phyloP scores from a whole-genome alignment of 2,888 invertebrate genomes.

The Dyspetes luteomarginatus region DNA sequence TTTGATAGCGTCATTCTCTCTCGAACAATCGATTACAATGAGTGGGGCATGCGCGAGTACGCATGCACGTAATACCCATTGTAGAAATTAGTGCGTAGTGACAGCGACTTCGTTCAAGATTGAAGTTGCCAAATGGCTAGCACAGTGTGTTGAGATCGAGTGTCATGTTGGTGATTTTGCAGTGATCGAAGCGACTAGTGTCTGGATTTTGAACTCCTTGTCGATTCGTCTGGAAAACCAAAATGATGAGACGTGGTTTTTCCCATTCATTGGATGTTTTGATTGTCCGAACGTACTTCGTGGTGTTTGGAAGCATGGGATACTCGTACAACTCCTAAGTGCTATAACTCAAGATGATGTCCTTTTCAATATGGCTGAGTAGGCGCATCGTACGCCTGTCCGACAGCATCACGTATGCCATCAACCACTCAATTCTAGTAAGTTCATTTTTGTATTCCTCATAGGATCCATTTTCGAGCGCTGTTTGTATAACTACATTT shows the following conservation, averaged over 20 bases:
- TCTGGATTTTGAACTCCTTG: slow-evolving; percentile 72
- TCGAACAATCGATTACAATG: slow-evolving; percentile 5
- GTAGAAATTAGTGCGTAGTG: too few species aligned
- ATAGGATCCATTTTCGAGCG: slow-evolving; percentile 60
- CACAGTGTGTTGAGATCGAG: slow-evolving; percentile 77
- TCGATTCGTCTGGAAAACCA: slow-evolving; percentile 79
- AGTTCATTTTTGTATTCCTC: slow-evolving; percentile 72
- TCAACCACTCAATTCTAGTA: slow-evolving; percentile 64
- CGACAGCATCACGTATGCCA: slow-evolving; percentile 59
- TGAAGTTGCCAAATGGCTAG: slow-evolving; percentile 76
- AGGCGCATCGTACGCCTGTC: slow-evolving; percentile 31
- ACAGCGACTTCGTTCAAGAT: slow-evolving; percentile 71
- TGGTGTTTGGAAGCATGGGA: slow-evolving; percentile 75
- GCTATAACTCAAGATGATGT: slow-evolving; percentile 72
- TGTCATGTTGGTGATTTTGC: slow-evolving; percentile 77
- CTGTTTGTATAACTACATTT: slow-evolving; percentile 44
- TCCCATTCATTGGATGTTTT: slow-evolving; percentile 76
- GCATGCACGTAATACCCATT: too few species aligned
- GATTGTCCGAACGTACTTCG: slow-evolving; percentile 73
- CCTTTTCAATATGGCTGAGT: slow-evolving; percentile 35
- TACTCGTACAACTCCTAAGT: slow-evolving; percentile 80
- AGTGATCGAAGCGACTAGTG: slow-evolving; percentile 69
- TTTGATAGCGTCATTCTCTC: not conserved
- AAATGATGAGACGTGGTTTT: slow-evolving; percentile 79
- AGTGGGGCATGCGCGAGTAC: slow-evolving; percentile 17